Conservation (phyloP, 1,140 invertebrate species). For the Macrocentrus cingulum region DNA sequence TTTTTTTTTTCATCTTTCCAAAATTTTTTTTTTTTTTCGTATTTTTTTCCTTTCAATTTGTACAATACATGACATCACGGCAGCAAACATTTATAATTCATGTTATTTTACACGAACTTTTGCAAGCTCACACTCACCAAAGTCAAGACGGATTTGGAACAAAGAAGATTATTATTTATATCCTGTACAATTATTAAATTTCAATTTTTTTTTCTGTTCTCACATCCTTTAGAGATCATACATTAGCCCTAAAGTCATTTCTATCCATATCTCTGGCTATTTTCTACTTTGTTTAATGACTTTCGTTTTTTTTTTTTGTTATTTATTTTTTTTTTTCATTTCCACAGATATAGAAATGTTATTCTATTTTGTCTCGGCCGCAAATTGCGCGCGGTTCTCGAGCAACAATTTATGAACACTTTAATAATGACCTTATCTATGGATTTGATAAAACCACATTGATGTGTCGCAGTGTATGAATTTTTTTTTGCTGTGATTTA, state of each 20-base stretch:
- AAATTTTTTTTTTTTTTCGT: conserved; percentile 5
- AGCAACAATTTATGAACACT: conserved; percentile 30
- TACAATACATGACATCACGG: neutral
- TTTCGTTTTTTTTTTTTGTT: neutral
- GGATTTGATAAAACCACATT: conserved; percentile 24
- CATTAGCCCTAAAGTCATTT: too few relatives aligned
- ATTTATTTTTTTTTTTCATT: neutral
- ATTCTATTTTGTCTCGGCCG: neutral
- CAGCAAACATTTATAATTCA: neutral
- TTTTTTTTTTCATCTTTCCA: neutral
- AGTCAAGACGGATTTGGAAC: neutral
- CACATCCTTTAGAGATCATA: too few relatives aligned
- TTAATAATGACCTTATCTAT: conserved; percentile 37
- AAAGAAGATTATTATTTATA: neutral
- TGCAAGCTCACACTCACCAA: neutral
- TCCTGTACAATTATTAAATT: conserved; percentile 6
- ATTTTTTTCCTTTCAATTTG: conserved; percentile 13
- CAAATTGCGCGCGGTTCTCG: neutral
- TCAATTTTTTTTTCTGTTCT: neutral
- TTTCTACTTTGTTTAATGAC: too few relatives aligned
- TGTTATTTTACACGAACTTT: neutral
- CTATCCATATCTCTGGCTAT: too few relatives aligned
- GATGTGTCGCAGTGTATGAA: conserved; percentile 31
- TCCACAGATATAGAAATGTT: neutral
- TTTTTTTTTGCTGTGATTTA: neutral